Base-by-base conservation (phyloP, 2,113 vertebrate genomes). In the Amblyornis subalaris region DNA sequence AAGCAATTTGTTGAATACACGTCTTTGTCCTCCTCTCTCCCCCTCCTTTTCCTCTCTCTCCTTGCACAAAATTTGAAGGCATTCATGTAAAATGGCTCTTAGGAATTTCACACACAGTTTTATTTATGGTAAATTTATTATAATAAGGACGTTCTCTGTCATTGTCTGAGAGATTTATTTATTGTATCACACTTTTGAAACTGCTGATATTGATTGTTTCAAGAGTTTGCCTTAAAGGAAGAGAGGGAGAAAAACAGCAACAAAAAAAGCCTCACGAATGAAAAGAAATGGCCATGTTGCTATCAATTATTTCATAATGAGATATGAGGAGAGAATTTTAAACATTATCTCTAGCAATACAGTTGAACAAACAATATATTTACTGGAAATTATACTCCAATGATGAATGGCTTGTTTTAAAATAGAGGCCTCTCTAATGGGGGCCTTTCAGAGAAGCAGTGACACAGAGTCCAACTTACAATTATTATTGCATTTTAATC, bases 251-350 rank as follows among this genome's bases (percentile, higher is more conserved):
- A 93, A 94, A 94, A 78, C 47, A 90, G 53, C 55, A 84, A 44
- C 47, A 58, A 55, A 70, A 88, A 89, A 71, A 36, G 2, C 44
- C 48, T 88, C 62, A 79, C 51, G 48, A 96, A 97, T 94, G 65
- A 94, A 96, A 96, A 96, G 94, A 96, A 96, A 96, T 96, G 72
- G 33, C 91, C 89, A 85, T 81, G 77, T 96, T 94, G 93, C 90
- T 96, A 97, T 97, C 96, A 96, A 96, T 97, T 96, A 97, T 94
- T 96, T 96, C 90, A 92, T 96, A 97, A 97, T 95, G 96, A 97
- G 95, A 95, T 92, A 96, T 88, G 91, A 96, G 95, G 53, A 74
- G 66, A 96, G 95, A 96, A 96, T 97, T 97, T 96, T 95, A 95
- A 97, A 95, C 88, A 94, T 91, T 96, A 96, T 97, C 94, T 95